Base-by-base conservation (phyloP, 2,888 invertebrate species). In the Euclidia mi region DNA sequence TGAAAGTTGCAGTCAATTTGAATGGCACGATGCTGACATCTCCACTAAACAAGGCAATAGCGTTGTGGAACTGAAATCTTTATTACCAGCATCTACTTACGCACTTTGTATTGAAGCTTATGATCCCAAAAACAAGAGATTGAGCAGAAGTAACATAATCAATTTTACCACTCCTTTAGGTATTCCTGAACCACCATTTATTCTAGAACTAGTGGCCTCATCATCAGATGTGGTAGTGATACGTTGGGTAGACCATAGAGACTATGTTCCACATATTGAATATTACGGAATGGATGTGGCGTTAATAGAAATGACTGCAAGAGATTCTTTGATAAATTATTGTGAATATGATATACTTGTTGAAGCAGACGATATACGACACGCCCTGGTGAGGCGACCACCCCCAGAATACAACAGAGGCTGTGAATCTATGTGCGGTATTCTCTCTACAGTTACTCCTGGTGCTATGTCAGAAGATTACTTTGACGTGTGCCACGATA, bases 111-210 rank as follows among this genome's bases (percentile, higher is more conserved):
- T 94, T 37, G 94, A 94, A 82, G 84, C 82, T 37, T 89, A 84
- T 44, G 82, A 91, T 18, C 79, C 84, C 2, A 29, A 59, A 1
- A 65, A 79, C 2, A 78, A 74, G 14, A 71, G 71, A 34, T 68
- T 92, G 12, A 80, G 84, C 6, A 81, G 92, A 49, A 93, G 90
- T 60, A 74, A 76, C 17, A 88, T 92, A 31, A 71, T 82, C 0
- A 88, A 90, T 38, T 92, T 94, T 42, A 78, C 83, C 7, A 94
- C 92, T 2, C 78, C 77, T 28, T 82, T 90, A 1, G 92, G 91
- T 9, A 86, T 82, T 70, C 94, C 93, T 2, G 84, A 89, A 65
- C 92, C 93, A 12, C 90, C 94, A 1, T 94, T 94, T 59, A 87
- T 94, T 17, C 67, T 77, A 10, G 89, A 93, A 62, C 63, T 94